A percentile compares a stretch with the other conserved stretches of the same genome.
Evolutionary conservation across 2,888 invertebrate genomes (phyloP).

Genomic region (Romanomermis culicivorax): DNA sequence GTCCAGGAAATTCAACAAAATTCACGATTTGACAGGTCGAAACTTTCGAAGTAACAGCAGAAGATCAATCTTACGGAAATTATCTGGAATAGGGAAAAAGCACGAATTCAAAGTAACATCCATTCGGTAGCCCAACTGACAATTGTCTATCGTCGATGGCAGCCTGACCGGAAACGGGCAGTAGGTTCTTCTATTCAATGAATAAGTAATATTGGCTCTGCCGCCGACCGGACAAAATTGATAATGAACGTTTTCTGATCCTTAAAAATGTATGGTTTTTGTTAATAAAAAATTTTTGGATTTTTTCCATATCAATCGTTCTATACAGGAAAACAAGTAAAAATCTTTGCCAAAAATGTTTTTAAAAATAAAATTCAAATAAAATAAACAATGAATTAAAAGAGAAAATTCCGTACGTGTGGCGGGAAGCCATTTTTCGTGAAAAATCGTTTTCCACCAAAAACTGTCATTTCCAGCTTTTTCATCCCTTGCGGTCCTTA

Average conservation of each 20-base stretch:
- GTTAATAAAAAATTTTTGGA: too few relatives aligned
- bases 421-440: too few relatives aligned
- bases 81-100: slow-evolving; percentile 7
- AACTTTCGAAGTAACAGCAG: background rate
- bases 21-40: background rate
- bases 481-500: too few relatives aligned
- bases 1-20: background rate
- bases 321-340: too few relatives aligned
- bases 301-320: too few relatives aligned
- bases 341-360: too few relatives aligned
- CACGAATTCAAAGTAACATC: slow-evolving; percentile 6
- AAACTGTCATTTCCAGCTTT: too few relatives aligned
- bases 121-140: slow-evolving; percentile 3
- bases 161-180: slow-evolving; percentile 4
- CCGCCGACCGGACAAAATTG: slow-evolving; percentile 10
- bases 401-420: too few relatives aligned
- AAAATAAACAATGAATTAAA: too few relatives aligned
- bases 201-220: slow-evolving; percentile 7
- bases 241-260: background rate
- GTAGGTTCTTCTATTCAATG: background rate
- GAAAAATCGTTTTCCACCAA: too few relatives aligned
- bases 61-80: background rate
- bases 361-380: too few relatives aligned
- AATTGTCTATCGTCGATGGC: slow-evolving; percentile 9
- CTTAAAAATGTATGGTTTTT: too few relatives aligned